phyloP scores from a whole-genome alignment of 2,888 invertebrate genomes.

The Bellardia bayeri region DNA sequence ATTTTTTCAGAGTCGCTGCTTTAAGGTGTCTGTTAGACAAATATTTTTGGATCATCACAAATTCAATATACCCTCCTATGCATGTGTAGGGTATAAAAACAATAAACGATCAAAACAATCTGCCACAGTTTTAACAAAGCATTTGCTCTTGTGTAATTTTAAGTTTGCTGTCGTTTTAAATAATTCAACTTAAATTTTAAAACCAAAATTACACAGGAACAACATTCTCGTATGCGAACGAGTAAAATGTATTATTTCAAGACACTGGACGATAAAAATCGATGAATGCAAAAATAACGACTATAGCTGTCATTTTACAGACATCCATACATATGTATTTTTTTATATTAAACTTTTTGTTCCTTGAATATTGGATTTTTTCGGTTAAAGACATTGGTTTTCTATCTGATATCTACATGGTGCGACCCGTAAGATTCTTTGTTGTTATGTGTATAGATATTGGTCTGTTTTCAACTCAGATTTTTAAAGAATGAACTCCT shows the following conservation, averaged over 20 bases:
- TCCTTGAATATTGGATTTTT: not conserved
- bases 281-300: not conserved
- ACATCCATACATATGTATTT: too few species aligned
- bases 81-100: not conserved
- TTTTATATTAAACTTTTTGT: conserved; percentile 50
- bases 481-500: too few species aligned
- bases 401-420: not conserved
- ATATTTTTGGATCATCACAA: too few species aligned
- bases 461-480: too few species aligned
- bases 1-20: not conserved
- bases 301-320: not conserved
- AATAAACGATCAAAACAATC: not conserved
- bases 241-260: not conserved
- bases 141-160: not conserved
- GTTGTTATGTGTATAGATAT: not conserved
- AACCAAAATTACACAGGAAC: not conserved
- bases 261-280: conserved; percentile 1
- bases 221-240: not conserved
- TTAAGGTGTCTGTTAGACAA: not conserved
- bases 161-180: not conserved
- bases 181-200: not conserved
- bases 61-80: too few species aligned
- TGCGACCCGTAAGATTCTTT: not conserved
- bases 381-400: not conserved
- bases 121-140: not conserved